phyloP scores from a whole-genome alignment of 64 coral and sea anemone genomes.

The Actinia equina region DNA sequence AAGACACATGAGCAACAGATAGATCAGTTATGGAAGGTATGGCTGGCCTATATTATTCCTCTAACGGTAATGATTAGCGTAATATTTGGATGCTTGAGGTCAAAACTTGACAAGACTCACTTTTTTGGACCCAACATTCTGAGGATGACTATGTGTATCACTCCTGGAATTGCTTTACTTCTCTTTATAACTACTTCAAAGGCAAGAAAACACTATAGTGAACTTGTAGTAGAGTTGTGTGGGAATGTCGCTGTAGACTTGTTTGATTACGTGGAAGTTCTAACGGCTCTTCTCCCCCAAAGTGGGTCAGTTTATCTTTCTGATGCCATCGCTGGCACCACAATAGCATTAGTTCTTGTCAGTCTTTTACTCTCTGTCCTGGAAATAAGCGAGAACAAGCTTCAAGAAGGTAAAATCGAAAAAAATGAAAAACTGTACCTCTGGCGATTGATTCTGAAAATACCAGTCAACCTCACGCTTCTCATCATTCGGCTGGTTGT shows the following conservation, averaged over 20 bases:
- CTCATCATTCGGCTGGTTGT: constrained; percentile 43
- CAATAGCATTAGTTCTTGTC: constrained; percentile 33
- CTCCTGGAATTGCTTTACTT: constrained; percentile 32
- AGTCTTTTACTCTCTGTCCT: constrained; percentile 32
- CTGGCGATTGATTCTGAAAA: constrained; percentile 21
- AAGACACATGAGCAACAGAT: neutral
- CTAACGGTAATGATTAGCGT: neutral
- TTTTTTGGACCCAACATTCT: constrained; percentile 55
- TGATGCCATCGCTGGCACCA: constrained; percentile 4
- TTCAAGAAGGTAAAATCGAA: neutral
- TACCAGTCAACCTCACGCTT: constrained; percentile 54
- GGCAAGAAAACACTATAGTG: neutral
- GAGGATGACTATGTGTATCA: constrained; percentile 32
- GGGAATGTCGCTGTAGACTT: constrained; percentile 31
- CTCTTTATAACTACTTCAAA: constrained; percentile 19
- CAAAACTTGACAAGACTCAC: constrained; percentile 18
- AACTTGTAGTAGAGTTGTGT: constrained; percentile 3
- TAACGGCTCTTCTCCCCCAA: constrained; percentile 29
- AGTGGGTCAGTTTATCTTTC: neutral
- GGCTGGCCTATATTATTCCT: neutral
- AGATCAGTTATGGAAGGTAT: neutral
- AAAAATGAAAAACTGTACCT: neutral
- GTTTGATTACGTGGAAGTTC: constrained; percentile 51
- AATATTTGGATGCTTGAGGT: neutral
- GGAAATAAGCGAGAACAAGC: constrained; percentile 25